Conservation (phyloP, 2,888 invertebrate species). For the Ochropleura leucogaster region DNA sequence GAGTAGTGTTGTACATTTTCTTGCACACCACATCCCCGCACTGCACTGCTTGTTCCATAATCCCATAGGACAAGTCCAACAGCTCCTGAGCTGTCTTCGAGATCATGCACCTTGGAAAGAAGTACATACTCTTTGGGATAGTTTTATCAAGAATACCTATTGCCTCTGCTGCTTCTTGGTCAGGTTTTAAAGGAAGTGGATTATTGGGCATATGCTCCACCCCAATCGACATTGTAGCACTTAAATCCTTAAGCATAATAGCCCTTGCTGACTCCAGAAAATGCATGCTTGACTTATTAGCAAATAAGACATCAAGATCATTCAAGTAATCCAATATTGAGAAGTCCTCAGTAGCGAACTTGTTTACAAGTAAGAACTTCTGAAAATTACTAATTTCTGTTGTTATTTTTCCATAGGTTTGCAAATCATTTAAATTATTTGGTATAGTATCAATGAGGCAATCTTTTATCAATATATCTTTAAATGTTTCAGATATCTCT, state of each 20-base stretch:
- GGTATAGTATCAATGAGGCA: slow-evolving; percentile 95
- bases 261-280: slow-evolving; percentile 92
- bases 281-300: slow-evolving; percentile 94
- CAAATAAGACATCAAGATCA: slow-evolving; percentile 94
- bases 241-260: slow-evolving; percentile 95
- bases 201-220: slow-evolving; percentile 83
- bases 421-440: slow-evolving; percentile 93
- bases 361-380: slow-evolving; percentile 89
- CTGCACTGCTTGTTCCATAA: slow-evolving; percentile 92
- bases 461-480: slow-evolving; percentile 92
- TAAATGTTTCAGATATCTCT: slow-evolving; percentile 90
- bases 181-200: slow-evolving; percentile 30
- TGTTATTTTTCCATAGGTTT: slow-evolving; percentile 92
- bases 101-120: slow-evolving; percentile 90
- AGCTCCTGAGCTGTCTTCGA: slow-evolving; percentile 92
- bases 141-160: slow-evolving; percentile 83
- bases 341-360: slow-evolving; percentile 90
- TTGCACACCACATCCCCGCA: slow-evolving; percentile 92
- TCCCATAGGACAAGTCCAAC: slow-evolving; percentile 91
- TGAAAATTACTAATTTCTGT: slow-evolving; percentile 93
- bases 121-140: slow-evolving; percentile 84
- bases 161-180: slow-evolving; percentile 75
- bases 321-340: slow-evolving; percentile 93
- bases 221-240: slow-evolving; percentile 92
- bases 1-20: slow-evolving; percentile 92